A percentile compares a stretch with the other conserved stretches of the same genome.
These are phyloP conservation scores for Calliopum simillimum DNA, from an alignment of 2,888 invertebrate species.

Conservation along the genomic window DNA sequence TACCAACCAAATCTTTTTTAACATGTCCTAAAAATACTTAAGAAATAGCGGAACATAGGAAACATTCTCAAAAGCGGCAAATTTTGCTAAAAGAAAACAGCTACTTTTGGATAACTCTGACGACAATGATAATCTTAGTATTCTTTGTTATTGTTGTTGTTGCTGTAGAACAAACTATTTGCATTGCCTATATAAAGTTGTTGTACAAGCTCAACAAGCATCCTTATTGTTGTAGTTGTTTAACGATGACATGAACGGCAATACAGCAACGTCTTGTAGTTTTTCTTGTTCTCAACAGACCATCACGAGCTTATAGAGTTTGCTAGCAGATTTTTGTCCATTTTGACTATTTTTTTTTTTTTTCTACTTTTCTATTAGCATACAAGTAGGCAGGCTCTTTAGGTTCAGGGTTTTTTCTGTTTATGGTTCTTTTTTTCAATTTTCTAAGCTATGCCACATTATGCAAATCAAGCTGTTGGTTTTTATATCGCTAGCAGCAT, in stretches of 20 bases:
- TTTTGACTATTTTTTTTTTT: background rate
- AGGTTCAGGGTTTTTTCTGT: slow-evolving; percentile 7
- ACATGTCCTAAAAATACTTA: too few relatives aligned
- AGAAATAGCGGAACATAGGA: too few relatives aligned
- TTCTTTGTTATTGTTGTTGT: too few relatives aligned
- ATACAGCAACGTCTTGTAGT: slow-evolving; percentile 6
- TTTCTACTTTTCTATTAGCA: background rate
- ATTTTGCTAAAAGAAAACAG: too few relatives aligned
- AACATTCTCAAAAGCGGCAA: too few relatives aligned
- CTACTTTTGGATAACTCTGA: too few relatives aligned
- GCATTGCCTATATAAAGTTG: slow-evolving; percentile 51
- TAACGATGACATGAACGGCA: slow-evolving; percentile 14
- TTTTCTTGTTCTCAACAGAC: background rate
- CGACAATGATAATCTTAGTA: too few relatives aligned
- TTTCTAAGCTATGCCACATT: slow-evolving; percentile 25
- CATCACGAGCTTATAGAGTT: background rate
- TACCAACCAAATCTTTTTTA: background rate
- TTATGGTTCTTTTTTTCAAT: too few relatives aligned
- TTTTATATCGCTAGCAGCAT: slow-evolving; percentile 17
- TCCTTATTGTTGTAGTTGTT: slow-evolving; percentile 52
- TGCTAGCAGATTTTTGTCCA: background rate
- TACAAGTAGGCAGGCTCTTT: background rate
- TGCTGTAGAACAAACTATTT: too few relatives aligned
- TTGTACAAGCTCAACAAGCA: slow-evolving; percentile 58
- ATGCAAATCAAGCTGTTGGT: slow-evolving; percentile 35